Base-by-base conservation (phyloP, 2,113 vertebrate species). In the Morone saxatilis region DNA sequence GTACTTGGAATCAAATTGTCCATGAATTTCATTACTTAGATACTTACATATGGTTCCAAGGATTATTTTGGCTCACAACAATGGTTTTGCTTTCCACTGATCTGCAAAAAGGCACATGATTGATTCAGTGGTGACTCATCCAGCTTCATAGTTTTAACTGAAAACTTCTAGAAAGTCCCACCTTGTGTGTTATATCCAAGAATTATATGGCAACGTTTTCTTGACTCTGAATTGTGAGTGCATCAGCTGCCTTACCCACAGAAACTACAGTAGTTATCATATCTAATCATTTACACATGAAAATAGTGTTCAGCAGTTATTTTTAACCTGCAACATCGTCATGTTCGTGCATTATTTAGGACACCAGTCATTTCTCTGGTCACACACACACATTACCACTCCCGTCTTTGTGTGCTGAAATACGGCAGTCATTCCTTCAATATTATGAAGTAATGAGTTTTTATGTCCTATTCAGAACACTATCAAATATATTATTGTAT, bases 1-100 rank as follows among this genome's bases (percentile, higher is more conserved):
- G 71, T 67, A 56, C 85, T 84, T 78, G 51, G 72, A 83, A 70
- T 86, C 40, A 87, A 90, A 86, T 72, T 70, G 75, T 74, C 75
- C 71, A 56, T 76, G 72, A 88, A 79, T 90, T 76, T 74, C 79
- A 83, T 76, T 71, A 83, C 63, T 61, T 66, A 61, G 43, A 82
- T 63, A 68, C 71, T 72, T 78, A 53, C 41, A 73, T 56, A 80
- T 40, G 40, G 16, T 78, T 76, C 71, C 79, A 62, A 85, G 48
- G 72, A 81, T 86, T 72, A 76, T 80, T 81, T 87, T 88, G 71
- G 69, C 77, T 70, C 61, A 54, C 67, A 45, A 69, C 20, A 72
- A 71, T 1, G 17, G 31, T 74, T 83, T 70, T 65, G 20, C 62
- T 84, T 65, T 61, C 51, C 25, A 48, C 59, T 69, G 31, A 73